Conservation (phyloP, 2,888 invertebrate species). For the Lycophotia porphyrea region DNA sequence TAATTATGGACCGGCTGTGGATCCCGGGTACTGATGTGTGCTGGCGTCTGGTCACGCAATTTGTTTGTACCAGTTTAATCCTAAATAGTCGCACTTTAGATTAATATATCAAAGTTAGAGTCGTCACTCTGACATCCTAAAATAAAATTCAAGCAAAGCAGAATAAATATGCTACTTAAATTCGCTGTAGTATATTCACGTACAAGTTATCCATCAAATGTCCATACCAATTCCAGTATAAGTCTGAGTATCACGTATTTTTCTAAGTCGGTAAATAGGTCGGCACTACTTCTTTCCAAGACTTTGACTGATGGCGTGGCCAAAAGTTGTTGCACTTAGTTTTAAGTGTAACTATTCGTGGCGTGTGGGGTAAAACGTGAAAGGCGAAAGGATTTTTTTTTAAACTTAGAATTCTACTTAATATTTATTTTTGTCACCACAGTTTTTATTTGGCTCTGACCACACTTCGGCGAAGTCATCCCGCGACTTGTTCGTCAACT, state of each 20-base stretch:
- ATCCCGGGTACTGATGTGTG: rapidly evolving
- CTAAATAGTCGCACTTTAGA: not conserved
- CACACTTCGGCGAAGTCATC: not conserved
- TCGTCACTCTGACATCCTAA: no score
- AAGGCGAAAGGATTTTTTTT: not conserved
- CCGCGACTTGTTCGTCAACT: no score
- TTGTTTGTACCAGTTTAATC: not conserved
- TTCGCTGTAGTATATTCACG: conserved; percentile 24
- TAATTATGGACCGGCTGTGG: no score
- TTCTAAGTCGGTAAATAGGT: conserved; percentile 57
- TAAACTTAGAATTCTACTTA: not conserved
- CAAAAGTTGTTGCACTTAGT: conserved; percentile 54
- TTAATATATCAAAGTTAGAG: not conserved
- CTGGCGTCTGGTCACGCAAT: not conserved
- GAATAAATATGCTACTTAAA: conserved; percentile 19
- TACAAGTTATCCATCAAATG: conserved; percentile 54
- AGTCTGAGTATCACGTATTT: conserved; percentile 43
- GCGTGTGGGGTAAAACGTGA: not conserved
- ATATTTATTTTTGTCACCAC: not conserved
- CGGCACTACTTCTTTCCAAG: conserved; percentile 49
- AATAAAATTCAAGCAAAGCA: conserved; percentile 3
- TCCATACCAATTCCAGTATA: conserved; percentile 39
- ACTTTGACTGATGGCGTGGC: conserved; percentile 54
- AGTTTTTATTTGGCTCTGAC: not conserved
- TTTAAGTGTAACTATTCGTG: not conserved